Evolutionary conservation across 2,113 vertebrate species (phyloP).

Genomic region (Cephalopholis sonnerati): DNA sequence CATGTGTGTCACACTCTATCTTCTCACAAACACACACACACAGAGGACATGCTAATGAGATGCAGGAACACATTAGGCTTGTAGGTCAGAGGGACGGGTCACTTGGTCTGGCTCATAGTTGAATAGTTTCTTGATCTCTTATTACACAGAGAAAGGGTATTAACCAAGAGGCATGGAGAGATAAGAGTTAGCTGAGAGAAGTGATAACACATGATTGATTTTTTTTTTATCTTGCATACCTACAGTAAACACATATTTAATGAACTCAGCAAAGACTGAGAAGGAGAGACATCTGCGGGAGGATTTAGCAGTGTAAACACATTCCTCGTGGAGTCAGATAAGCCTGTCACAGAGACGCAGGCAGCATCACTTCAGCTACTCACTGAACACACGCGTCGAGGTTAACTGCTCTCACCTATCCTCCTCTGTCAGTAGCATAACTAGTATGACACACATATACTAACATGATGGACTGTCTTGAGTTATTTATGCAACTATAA

Average conservation of each 20-base stretch:
- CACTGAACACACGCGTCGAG: constrained; percentile 22
- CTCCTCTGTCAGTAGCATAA: neutral
- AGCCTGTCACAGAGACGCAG: constrained; percentile 9
- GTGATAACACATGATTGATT: constrained; percentile 46
- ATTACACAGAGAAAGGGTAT: neutral
- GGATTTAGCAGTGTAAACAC: constrained; percentile 51
- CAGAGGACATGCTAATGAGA: constrained; percentile 42
- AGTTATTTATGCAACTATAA: constrained; percentile 34
- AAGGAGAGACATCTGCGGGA: constrained; percentile 33
- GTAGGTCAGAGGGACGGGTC: constrained; percentile 43
- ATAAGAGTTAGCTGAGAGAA: neutral
- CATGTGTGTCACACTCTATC: constrained; percentile 40
- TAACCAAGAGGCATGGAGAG: neutral
- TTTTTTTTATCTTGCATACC: constrained; percentile 1
- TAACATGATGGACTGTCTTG: neutral
- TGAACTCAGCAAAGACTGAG: constrained; percentile 26
- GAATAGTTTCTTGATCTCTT: constrained; percentile 34
- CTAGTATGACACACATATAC: neutral
- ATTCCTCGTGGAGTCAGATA: constrained; percentile 49
- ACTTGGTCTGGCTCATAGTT: constrained; percentile 44
- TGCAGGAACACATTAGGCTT: constrained; percentile 49
- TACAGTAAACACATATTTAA: constrained; percentile 34
- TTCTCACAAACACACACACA: constrained; percentile 24
- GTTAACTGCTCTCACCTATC: constrained; percentile 47
- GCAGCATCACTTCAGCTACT: constrained; percentile 31